Conservation (phyloP, 2,888 invertebrate species). For the Augiades crinisus region DNA sequence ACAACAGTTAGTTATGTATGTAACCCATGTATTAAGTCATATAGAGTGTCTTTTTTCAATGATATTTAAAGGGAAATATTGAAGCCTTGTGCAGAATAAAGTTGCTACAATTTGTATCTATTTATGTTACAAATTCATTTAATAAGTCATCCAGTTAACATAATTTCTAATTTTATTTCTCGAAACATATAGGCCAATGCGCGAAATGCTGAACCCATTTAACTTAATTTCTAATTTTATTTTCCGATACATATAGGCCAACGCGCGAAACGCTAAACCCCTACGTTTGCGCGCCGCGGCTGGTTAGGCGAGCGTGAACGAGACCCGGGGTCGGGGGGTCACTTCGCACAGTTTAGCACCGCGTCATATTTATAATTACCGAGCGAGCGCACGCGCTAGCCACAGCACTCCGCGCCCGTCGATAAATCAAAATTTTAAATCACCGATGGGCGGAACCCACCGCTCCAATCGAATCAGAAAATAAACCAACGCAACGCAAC, state of each 20-base stretch:
- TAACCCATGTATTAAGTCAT: too few species aligned
- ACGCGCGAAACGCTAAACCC: neutral
- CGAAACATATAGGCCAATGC: too few species aligned
- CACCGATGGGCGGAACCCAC: slow-evolving; percentile 75
- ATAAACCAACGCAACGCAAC: slow-evolving; percentile 72
- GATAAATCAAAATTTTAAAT: slow-evolving; percentile 82
- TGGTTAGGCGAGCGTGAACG: slow-evolving; percentile 41
- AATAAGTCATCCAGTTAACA: too few species aligned
- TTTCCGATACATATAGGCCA: too few species aligned
- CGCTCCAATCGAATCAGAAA: slow-evolving; percentile 80
- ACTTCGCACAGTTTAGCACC: slow-evolving; percentile 72
- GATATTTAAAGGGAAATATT: too few species aligned
- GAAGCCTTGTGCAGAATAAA: too few species aligned
- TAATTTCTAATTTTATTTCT: too few species aligned
- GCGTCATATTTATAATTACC: slow-evolving; percentile 81
- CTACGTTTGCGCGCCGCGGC: neutral
- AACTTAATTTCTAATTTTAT: too few species aligned
- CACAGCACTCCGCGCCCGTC: slow-evolving; percentile 58
- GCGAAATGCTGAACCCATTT: too few species aligned
- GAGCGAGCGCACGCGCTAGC: slow-evolving; percentile 52
- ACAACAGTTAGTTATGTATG: neutral
- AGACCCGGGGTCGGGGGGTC: slow-evolving; percentile 60
- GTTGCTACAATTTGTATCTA: too few species aligned
- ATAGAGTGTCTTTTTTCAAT: too few species aligned
- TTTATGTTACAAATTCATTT: too few species aligned